Evolutionary conservation across 2,888 invertebrate species (phyloP), one percentile per base, ranked within the genome.

Genomic region (Diarsia dahlii): DNA sequence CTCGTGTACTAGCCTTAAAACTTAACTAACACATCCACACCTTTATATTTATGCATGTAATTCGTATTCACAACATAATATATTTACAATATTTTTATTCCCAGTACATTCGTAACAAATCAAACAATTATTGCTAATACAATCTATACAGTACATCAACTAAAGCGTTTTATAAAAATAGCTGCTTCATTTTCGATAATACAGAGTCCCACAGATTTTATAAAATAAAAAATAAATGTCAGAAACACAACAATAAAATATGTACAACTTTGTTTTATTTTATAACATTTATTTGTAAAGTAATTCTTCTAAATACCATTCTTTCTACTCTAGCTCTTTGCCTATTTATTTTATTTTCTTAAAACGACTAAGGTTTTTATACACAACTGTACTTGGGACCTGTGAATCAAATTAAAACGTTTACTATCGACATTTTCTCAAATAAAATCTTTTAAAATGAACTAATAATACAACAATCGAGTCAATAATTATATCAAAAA

Each of bases 101-200:
- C 58, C 48, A 48, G 39, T 74, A 67, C 62, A 66, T 75, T 86
- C 48, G 60, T 23, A 79, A 80, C 52, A 73, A 78, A 82, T 54
- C n/a, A 78, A 81, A 76, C 23, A 77, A 77, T 77, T 84, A 87
- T 84, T 82, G 64, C 84, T 88, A 39, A 39, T 87, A 83, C 39
- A 73, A 70, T 70, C 76, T 86, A 88, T 62, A 75, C 71, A 66
- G 54, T 77, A 84, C 74, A 71, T 78, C 62, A 86, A 85, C 80
- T 85, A 85, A 90, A 86, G 80, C 75, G 56, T 76, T 80, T 76
- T 60, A 84, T 70, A 71, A 84, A 81, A 80, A 79, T 67, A 86
- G 87, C 83, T 85, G 86, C 80, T 77, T 70, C 76, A 66, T 64
- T 81, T 86, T 66, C 69, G 34, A 62, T 73, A 86, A 82, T 79